phyloP scores from a whole-genome alignment of 2,888 invertebrate species.

The Eubasilissa splendida region DNA sequence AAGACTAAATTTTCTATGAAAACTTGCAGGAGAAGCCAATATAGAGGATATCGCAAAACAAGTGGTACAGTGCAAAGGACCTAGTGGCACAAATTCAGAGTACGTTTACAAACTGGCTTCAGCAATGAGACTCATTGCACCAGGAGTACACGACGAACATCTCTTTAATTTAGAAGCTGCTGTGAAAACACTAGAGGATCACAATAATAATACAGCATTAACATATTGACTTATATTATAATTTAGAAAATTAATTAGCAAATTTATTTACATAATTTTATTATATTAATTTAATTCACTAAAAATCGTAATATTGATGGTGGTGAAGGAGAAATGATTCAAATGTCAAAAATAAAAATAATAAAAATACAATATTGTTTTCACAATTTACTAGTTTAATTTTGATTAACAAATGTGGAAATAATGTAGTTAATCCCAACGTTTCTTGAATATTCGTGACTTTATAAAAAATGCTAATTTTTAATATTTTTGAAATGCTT shows the following conservation, averaged over 20 bases:
- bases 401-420: too few relatives aligned
- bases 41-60: slow-evolving; percentile 85
- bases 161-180: slow-evolving; percentile 80
- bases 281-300: too few relatives aligned
- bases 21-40: slow-evolving; percentile 78
- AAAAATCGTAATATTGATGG: too few relatives aligned
- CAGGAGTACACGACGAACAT: slow-evolving; percentile 83
- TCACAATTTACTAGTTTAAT: too few relatives aligned
- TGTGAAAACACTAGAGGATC: slow-evolving; percentile 66
- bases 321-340: too few relatives aligned
- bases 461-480: too few relatives aligned
- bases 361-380: too few relatives aligned
- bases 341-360: too few relatives aligned
- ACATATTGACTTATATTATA: neutral
- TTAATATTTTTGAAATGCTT: too few relatives aligned
- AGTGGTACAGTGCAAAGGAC: slow-evolving; percentile 82
- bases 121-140: slow-evolving; percentile 83
- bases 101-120: slow-evolving; percentile 90
- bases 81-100: slow-evolving; percentile 92
- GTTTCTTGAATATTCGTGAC: too few relatives aligned
- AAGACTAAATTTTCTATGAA: neutral
- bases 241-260: neutral
- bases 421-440: too few relatives aligned
- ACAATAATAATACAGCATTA: slow-evolving; percentile 12
- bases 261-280: neutral